Evolutionary conservation across 2,888 invertebrate genomes (phyloP).

Genomic region (Trachelus stipa): DNA sequence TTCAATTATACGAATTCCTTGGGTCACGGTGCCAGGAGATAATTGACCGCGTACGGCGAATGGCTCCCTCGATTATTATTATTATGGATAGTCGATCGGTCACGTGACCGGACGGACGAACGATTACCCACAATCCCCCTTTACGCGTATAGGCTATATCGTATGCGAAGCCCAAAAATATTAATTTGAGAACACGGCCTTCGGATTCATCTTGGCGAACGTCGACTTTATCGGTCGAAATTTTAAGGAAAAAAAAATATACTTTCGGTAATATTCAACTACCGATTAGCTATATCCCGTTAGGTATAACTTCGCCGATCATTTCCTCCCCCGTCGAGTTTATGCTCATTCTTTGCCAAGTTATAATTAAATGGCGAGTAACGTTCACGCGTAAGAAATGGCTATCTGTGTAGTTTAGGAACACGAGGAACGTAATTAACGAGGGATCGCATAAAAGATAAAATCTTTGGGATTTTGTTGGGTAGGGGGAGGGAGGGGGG

Average conservation of each 20-base stretch:
- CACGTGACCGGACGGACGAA: neutral
- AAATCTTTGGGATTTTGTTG: neutral
- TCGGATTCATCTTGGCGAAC: too few relatives aligned
- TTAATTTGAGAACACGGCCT: too few relatives aligned
- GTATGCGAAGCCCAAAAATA: too few relatives aligned
- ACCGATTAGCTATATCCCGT: slow-evolving; percentile 25
- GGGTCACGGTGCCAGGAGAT: neutral
- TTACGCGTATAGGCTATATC: too few relatives aligned
- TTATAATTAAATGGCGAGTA: slow-evolving; percentile 50
- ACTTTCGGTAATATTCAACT: too few relatives aligned
- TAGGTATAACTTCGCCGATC: slow-evolving; percentile 42
- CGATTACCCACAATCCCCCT: neutral
- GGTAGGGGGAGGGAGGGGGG: too few relatives aligned
- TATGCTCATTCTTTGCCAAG: slow-evolving; percentile 46
- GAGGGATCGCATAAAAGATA: slow-evolving; percentile 7
- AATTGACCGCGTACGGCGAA: neutral
- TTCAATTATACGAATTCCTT: slow-evolving; percentile 2
- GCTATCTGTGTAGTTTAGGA: slow-evolving; percentile 36
- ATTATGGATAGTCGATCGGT: neutral
- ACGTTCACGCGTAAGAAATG: slow-evolving; percentile 26
- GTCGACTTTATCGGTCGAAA: too few relatives aligned
- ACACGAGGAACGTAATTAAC: slow-evolving; percentile 44
- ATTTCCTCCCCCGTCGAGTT: slow-evolving; percentile 26
- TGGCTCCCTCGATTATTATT: neutral
- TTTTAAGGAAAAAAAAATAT: too few relatives aligned